Base-by-base conservation (phyloP, 2,888 invertebrate species). In the Tinea trinotella region DNA sequence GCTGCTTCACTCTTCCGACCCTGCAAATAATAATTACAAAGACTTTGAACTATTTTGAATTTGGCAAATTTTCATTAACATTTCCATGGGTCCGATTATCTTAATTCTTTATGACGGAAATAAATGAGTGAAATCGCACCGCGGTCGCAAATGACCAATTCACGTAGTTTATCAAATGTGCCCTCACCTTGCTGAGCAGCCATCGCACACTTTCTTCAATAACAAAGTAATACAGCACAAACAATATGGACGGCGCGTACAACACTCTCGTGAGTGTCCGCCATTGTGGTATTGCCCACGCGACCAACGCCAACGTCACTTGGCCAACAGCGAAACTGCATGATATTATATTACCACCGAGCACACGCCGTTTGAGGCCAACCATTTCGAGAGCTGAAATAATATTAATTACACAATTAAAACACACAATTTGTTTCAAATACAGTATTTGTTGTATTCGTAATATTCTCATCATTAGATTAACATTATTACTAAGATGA, bases 121-220 rank as follows among this genome's bases (percentile, higher is more conserved):
- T n/a, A n/a, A n/a, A n/a, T n/a, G n/a, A n/a, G n/a, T n/a, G n/a
- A n/a, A n/a, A n/a, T n/a, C n/a, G n/a, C n/a, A n/a, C n/a, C n/a
- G n/a, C n/a, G n/a, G n/a, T n/a, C n/a, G n/a, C n/a, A n/a, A n/a
- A n/a, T n/a, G n/a, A n/a, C n/a, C n/a, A n/a, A n/a, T n/a, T n/a
- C n/a, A n/a, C n/a, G n/a, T n/a, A n/a, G n/a, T n/a, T n/a, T n/a
- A n/a, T n/a, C n/a, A n/a, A n/a, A n/a, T n/a, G n/a, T n/a, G n/a
- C n/a, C n/a, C n/a, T 46, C 15, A 17, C 89, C 62, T 89, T 89
- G 54, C 89, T 88, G 40, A 92, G 71, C n/a, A 92, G 82, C 93
- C 93, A 93, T 56, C 93, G 79, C 3, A 90, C 85, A 49, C 91
- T 91, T 70, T 91, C 91, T 18, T 90, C 90, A 34, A 90, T 71